These are phyloP conservation scores for Drosophila ficusphila DNA, from an alignment of 1,140 invertebrate genomes.

Conservation along the genomic window DNA sequence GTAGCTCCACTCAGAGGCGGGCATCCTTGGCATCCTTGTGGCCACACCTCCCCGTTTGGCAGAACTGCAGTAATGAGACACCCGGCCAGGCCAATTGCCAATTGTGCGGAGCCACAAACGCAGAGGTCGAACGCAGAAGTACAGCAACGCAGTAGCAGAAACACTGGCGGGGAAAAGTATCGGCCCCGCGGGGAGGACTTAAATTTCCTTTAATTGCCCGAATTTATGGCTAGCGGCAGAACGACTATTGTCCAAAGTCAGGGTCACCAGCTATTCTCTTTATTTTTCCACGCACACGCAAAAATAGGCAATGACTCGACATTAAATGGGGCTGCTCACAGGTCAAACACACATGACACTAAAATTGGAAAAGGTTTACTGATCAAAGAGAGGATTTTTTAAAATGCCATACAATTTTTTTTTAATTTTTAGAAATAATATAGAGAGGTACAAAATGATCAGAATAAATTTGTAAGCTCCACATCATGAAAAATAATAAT, in stretches of 20 bases:
- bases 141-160: not conserved
- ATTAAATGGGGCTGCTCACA: too few relatives aligned
- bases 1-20: slow-evolving; percentile 3
- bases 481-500: too few relatives aligned
- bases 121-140: slow-evolving; percentile 1
- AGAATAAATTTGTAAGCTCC: too few relatives aligned
- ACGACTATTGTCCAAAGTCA: slow-evolving; percentile 38
- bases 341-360: too few relatives aligned
- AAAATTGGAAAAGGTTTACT: too few relatives aligned
- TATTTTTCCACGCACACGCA: not conserved
- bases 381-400: too few relatives aligned
- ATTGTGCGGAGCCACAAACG: slow-evolving; percentile 30
- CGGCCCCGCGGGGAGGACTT: slow-evolving; percentile 22
- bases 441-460: too few relatives aligned
- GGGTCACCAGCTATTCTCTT: slow-evolving; percentile 3
- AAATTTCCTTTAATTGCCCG: slow-evolving; percentile 71
- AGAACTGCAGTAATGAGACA: slow-evolving; percentile 64
- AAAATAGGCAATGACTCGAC: too few relatives aligned
- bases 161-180: not conserved
- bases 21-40: slow-evolving; percentile 9
- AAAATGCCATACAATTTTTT: too few relatives aligned
- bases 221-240: slow-evolving; percentile 66
- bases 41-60: slow-evolving; percentile 6
- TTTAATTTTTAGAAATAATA: too few relatives aligned
- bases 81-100: slow-evolving; percentile 46